Base-by-base conservation (phyloP, 2,888 invertebrate genomes). In the Scelioninae gen. 2 region DNA sequence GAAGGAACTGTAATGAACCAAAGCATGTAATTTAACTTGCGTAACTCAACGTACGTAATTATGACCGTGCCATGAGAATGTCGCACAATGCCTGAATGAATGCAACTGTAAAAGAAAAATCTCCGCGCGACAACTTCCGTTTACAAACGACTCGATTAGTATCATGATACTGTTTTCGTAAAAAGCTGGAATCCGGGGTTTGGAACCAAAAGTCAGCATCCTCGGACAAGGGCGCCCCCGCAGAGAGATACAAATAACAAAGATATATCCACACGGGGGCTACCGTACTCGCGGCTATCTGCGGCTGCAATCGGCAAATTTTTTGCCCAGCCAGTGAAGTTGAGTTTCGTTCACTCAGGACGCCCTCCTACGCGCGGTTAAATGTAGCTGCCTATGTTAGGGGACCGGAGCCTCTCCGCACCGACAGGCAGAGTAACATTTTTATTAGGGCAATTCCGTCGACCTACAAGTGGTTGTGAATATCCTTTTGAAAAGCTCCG, bases 361-460 rank as follows among this genome's bases (percentile, higher is more conserved):
- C 35, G 64, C 73, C 71, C 68, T 76, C 60, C 64, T 64, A 73
- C 68, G 67, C 68, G n/a, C 31, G 25, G 63, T 68, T 73, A 39
- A 69, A 65, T 64, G 61, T 61, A 65, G 72, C 68, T 45, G 65
- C 45, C 61, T 64, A 64, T 46, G 60, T 64, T 64, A 48, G 48
- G 67, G 68, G 60, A 70, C 35, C 58, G 39, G 55, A 45, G 41
- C 11, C 37, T 52, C 60, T 64, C 35, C 53, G 16, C 78, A 53
- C 75, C 68, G 76, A 70, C 74, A 76, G 79, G 77, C 78, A 77
- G 79, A 75, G 77, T 78, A 81, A 84, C 82, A 79, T 84, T 85
- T 85, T 85, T 84, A 84, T 84, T 84, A 84, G 81, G 81, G 83
- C 81, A 82, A 84, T 85, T 83, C 81, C 76, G 73, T 76, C 77